Evolutionary conservation across 2,888 invertebrate species (phyloP).

Genomic region (Eupithecia tripunctaria): DNA sequence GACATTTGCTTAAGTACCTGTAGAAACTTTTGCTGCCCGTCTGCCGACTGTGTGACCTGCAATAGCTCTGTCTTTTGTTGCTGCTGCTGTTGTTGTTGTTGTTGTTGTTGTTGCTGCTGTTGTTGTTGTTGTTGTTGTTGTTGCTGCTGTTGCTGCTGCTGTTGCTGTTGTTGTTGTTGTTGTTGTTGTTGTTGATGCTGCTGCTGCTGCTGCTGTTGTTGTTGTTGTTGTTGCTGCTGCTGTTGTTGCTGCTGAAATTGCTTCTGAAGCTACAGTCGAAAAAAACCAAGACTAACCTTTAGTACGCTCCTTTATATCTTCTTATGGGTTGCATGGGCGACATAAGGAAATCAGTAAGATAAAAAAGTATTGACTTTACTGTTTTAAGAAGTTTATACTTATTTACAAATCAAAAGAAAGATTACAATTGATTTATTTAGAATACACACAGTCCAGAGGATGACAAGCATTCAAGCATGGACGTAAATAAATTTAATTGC

Average conservation of each 20-base stretch:
- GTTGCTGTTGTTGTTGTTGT: slow-evolving; percentile 62
- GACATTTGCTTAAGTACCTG: slow-evolving; percentile 56
- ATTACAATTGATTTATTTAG: too few species aligned
- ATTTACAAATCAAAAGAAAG: too few species aligned
- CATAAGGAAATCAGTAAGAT: neutral
- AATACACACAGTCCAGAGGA: too few species aligned
- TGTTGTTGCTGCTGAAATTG: slow-evolving; percentile 65
- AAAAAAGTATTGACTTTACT: neutral
- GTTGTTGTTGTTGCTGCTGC: slow-evolving; percentile 58
- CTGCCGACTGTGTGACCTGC: slow-evolving; percentile 66
- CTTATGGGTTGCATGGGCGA: neutral
- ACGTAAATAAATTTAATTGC: too few species aligned
- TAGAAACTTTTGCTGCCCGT: slow-evolving; percentile 77
- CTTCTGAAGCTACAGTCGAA: slow-evolving; percentile 65
- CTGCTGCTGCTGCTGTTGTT: slow-evolving; percentile 70
- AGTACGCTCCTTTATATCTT: slow-evolving; percentile 16
- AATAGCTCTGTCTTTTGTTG: slow-evolving; percentile 64
- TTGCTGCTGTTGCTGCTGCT: slow-evolving; percentile 70
- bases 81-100: slow-evolving; percentile 63
- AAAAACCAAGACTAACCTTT: slow-evolving; percentile 18
- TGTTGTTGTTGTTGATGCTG: slow-evolving; percentile 71
- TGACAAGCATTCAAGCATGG: too few species aligned
- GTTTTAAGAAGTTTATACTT: neutral
- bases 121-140: slow-evolving; percentile 74
- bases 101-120: slow-evolving; percentile 70